Evolutionary conservation across 2,113 vertebrate species (phyloP), one percentile per base, ranked within the genome.

Genomic region (Pampusana beccarii): DNA sequence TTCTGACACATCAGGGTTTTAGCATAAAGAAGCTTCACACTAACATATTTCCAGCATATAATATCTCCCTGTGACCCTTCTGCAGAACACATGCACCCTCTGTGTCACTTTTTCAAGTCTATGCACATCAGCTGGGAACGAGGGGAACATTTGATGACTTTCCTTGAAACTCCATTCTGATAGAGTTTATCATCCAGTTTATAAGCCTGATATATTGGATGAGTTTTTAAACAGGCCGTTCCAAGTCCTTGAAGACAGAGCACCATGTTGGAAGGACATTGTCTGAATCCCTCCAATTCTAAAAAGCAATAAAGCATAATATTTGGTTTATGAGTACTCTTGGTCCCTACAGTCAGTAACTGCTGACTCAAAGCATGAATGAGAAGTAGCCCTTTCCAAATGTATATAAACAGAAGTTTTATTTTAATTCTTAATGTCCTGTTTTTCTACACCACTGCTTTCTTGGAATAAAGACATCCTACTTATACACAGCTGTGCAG

Each of bases 21-120:
- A 70, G 31, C 0, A 0, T 58, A 51, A 60, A 72, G 58, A 81
- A 77, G 3, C 33, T 85, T 73, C 24, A 26, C 6, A 3, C 16
- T 70, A 77, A 77, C n/a, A 56, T 40, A 54, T 75, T 92, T 75
- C 50, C 54, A 73, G 66, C 20, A 77, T 46, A 46, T 65, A 17
- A 82, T 77, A 78, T 72, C 36, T 81, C 44, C 36, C 31, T 56
- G 56, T 61, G 79, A 77, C 29, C 29, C 16, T 74, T 34, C 21
- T 54, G 13, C 36, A 40, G 60, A 64, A 18, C 1, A 2, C 70
- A 89, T 34, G 25, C 7, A 28, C 33, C 4, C 71, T 72, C 25
- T 72, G 13, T 72, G 62, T 34, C 18, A 5, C 29, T 83, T 54
- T 51, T 74, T 54, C 31, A 62, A 58, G 33, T 62, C 40, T 10